A percentile compares a stretch with the other conserved stretches of the same genome.
These are phyloP conservation scores for Zelleria hepariella DNA, from an alignment of 2,888 invertebrate genomes.

Conservation along the genomic window DNA sequence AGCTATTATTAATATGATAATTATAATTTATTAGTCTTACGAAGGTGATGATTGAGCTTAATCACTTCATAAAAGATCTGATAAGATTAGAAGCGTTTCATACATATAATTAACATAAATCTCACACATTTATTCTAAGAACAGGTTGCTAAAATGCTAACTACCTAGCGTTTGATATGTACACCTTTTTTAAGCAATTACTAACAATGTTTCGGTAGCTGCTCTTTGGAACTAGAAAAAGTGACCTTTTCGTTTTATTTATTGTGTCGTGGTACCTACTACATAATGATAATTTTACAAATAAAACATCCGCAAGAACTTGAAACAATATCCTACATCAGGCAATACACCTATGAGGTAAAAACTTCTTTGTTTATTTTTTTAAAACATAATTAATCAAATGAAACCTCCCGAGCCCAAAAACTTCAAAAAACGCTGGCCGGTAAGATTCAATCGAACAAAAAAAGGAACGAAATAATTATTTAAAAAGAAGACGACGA, in stretches of 20 bases:
- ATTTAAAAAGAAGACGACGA: background rate
- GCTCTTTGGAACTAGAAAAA: too few species aligned
- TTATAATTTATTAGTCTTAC: background rate
- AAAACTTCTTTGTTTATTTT: background rate
- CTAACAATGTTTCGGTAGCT: background rate
- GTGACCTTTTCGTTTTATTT: too few species aligned
- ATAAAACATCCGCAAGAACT: too few species aligned
- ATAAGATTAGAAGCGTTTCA: background rate
- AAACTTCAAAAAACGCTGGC: background rate
- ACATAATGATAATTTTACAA: too few species aligned
- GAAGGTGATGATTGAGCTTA: slow-evolving; percentile 1
- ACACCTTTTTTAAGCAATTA: background rate
- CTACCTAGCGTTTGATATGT: slow-evolving; percentile 31
- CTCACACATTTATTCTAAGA: background rate
- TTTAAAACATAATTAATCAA: background rate
- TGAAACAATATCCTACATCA: too few species aligned
- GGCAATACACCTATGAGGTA: background rate
- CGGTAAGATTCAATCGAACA: background rate
- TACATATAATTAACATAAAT: slow-evolving; percentile 6
- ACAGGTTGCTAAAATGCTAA: slow-evolving; percentile 25
- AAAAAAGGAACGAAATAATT: background rate
- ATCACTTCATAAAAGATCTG: background rate
- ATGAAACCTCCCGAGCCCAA: background rate
- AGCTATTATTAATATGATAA: background rate
- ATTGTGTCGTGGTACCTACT: too few species aligned